Base-by-base conservation (phyloP, 2,888 invertebrate genomes). In the Drosophila lacicola region DNA sequence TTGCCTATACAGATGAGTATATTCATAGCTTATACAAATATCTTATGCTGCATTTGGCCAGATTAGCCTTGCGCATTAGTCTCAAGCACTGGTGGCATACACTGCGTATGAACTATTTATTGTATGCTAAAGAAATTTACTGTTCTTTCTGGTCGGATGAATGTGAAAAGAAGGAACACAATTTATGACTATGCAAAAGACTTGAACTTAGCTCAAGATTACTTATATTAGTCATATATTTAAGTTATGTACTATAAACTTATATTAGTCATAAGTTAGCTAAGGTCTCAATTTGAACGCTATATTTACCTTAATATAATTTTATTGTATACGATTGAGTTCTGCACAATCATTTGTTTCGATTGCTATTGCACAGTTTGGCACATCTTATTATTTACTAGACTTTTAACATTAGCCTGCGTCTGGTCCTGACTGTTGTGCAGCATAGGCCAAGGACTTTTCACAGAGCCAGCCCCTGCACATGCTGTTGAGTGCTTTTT, bases 391-490 rank as follows among this genome's bases (percentile, higher is more conserved):
- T 53, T 39, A 29, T 14, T 41, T 8, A 41, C 37, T 17, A 39
- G 50, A 6, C 0, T 42, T 10, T 33, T 33, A n/a, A n/a, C 10
- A 21, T n/a, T 54, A 11, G 6, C 17, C 2, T 14, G 13, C 3
- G 21, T 2, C 13, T 10, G 17, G 10, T 19, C 11, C 19, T 10
- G 10, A 19, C 19, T 4, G 21, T 44, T 44, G 4, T 6, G 13
- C 21, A 9, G 34, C 19, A 60, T 56, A 54, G 67, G 70, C 46
- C 79, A 82, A 73, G 76, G 73, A 67, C 66, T 60, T 60, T 60
- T 62, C 25, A 45, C 42, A 61, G 54, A 60, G 11, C 13, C 19
- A 46, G 36, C 50, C 36, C 42, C 62, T 46, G 36, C 33, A 34
- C 36, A 53, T 54, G 41, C 37, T 9, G 46, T 61, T 50, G 34